These are phyloP conservation scores for Tachysurus fulvidraco DNA, from an alignment of 2,113 vertebrate genomes.

Conservation along the genomic window DNA sequence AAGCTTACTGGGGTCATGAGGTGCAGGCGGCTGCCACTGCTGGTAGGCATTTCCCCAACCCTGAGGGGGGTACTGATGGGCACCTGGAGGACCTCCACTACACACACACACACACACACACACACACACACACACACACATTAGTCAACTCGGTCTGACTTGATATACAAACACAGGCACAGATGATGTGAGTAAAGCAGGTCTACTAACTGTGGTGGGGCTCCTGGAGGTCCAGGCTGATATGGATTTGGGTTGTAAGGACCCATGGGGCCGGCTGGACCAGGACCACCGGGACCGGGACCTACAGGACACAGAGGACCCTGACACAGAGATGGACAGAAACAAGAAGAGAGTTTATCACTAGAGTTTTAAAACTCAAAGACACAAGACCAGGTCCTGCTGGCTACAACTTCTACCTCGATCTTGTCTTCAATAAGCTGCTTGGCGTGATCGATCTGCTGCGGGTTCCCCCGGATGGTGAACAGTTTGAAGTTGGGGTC, in stretches of 20 bases:
- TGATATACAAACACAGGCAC: neutral
- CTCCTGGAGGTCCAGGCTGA: constrained; percentile 84
- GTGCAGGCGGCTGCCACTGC: constrained; percentile 87
- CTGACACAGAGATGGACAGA: constrained; percentile 58
- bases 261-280: constrained; percentile 84
- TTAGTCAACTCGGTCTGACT: neutral
- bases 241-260: constrained; percentile 89
- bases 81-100: constrained; percentile 80
- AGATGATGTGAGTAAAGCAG: neutral
- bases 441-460: constrained; percentile 92
- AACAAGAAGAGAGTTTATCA: neutral
- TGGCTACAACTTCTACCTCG: constrained; percentile 71
- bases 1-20: constrained; percentile 86
- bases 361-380: too few relatives aligned
- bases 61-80: constrained; percentile 84
- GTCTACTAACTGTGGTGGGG: constrained; percentile 83
- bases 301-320: constrained; percentile 87
- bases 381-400: neutral
- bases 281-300: constrained; percentile 77
- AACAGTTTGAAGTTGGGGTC: constrained; percentile 93
- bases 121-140: neutral
- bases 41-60: constrained; percentile 86
- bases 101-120: constrained; percentile 33
- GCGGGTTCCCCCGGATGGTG: constrained; percentile 84
- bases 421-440: constrained; percentile 94